A percentile compares a stretch with the other conserved stretches of the same genome.
These are phyloP conservation scores for Drymodes brunneopygia DNA, from an alignment of 2,113 vertebrate species.

Conservation along the genomic window DNA sequence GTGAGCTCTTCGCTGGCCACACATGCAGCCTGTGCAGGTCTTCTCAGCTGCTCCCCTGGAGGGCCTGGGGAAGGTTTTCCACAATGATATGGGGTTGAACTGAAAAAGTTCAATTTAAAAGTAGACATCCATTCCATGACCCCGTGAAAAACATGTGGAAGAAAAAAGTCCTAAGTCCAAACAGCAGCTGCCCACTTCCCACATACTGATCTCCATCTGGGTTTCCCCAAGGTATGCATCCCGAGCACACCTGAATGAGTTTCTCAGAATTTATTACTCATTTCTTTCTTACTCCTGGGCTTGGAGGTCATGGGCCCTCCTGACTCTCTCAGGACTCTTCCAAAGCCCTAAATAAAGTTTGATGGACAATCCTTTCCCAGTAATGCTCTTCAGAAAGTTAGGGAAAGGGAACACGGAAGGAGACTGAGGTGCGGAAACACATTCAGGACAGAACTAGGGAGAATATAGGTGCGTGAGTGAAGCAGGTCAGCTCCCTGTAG, in stretches of 20 bases:
- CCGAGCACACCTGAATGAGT: neutral
- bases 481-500: neutral
- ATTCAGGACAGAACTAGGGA: neutral
- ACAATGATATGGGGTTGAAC: neutral
- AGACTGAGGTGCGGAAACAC: neutral
- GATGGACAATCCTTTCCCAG: neutral
- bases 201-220: rapidly evolving
- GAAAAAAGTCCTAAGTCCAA: neutral
- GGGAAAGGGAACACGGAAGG: neutral
- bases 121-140: neutral
- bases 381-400: neutral
- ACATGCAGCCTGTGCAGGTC: rapidly evolving
- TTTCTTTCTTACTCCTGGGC: neutral
- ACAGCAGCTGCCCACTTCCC: neutral
- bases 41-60: neutral
- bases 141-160: neutral
- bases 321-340: neutral
- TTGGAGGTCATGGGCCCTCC: neutral
- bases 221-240: rapidly evolving
- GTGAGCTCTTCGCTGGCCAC: rapidly evolving
- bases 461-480: rapidly evolving
- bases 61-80: neutral
- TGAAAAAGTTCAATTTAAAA: neutral
- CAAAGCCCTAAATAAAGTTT: neutral
- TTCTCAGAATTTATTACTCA: neutral